A percentile compares a stretch with the other conserved stretches of the same genome.
Conservation (phyloP, 2,113 vertebrate genomes). For the Xiphophorus hellerii region DNA sequence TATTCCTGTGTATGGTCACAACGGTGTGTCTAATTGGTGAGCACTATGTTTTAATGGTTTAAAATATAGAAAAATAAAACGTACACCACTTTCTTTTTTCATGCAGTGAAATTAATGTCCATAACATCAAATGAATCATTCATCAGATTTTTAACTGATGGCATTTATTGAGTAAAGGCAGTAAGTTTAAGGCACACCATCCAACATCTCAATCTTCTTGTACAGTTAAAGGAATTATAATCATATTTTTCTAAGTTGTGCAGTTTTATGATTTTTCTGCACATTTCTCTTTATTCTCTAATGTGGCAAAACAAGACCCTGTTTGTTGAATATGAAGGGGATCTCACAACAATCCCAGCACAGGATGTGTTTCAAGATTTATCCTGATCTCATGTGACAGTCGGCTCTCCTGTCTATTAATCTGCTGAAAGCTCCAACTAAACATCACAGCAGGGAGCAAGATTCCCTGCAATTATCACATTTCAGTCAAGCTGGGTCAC, state of each 20-base stretch:
- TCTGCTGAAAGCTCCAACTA: conserved; percentile 38
- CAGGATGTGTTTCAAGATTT: conserved; percentile 37
- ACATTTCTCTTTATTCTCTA: too few relatives aligned
- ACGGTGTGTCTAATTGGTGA: too few relatives aligned
- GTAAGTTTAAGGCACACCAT: background rate
- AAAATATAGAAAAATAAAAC: too few relatives aligned
- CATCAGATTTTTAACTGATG: background rate
- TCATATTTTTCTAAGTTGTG: background rate
- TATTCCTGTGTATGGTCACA: too few relatives aligned
- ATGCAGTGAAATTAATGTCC: background rate
- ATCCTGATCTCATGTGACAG: conserved; percentile 52
- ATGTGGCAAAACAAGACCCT: background rate
- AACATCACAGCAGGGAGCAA: conserved; percentile 51
- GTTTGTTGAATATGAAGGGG: background rate
- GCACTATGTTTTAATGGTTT: too few relatives aligned
- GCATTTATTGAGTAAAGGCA: background rate
- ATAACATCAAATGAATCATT: background rate
- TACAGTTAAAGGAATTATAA: background rate
- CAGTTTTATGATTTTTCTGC: too few relatives aligned
- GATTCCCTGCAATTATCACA: conserved; percentile 64
- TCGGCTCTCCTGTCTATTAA: conserved; percentile 40
- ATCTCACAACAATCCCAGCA: conserved; percentile 7
- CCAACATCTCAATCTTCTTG: background rate
- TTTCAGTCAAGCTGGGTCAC: conserved; percentile 66
- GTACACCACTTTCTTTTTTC: too few relatives aligned